These are phyloP conservation scores for Diaphora mendica DNA, from an alignment of 2,888 invertebrate genomes.

Conservation along the genomic window DNA sequence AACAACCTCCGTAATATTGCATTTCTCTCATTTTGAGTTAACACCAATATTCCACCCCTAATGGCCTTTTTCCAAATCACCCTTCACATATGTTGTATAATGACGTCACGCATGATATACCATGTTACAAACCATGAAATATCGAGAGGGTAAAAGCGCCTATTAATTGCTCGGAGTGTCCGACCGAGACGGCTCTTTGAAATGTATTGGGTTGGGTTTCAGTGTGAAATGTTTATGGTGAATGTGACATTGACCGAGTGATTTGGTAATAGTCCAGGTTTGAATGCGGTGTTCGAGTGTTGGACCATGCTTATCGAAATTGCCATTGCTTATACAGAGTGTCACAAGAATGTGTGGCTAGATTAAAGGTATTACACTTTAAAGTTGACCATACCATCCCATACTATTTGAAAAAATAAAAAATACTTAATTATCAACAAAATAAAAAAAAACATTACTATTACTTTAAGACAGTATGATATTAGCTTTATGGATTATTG, in stretches of 20 bases:
- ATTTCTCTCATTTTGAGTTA: constrained; percentile 14
- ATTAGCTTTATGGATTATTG: too few species aligned
- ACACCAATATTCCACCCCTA: constrained; percentile 20
- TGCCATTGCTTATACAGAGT: neutral
- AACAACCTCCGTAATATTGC: constrained; percentile 6
- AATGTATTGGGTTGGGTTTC: constrained; percentile 17
- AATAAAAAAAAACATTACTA: too few species aligned
- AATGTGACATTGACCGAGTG: constrained; percentile 19
- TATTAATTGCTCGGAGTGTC: constrained; percentile 50
- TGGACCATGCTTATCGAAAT: neutral
- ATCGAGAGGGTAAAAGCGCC: constrained; percentile 56
- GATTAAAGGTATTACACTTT: neutral
- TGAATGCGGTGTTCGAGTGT: neutral
- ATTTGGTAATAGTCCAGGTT: constrained; percentile 11
- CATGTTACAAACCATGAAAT: constrained; percentile 60
- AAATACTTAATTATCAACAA: too few species aligned
- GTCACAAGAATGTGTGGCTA: neutral
- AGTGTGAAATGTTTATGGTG: constrained; percentile 11
- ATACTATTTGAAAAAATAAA: too few species aligned
- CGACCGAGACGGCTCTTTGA: constrained; percentile 34
- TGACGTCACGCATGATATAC: constrained; percentile 48
- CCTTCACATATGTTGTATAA: constrained; percentile 48
- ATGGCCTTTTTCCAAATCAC: constrained; percentile 31
- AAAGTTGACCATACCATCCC: neutral
- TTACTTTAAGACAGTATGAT: too few species aligned